Evolutionary conservation across 1,140 invertebrate species (phyloP).

Genomic region (Heliconius congener): DNA sequence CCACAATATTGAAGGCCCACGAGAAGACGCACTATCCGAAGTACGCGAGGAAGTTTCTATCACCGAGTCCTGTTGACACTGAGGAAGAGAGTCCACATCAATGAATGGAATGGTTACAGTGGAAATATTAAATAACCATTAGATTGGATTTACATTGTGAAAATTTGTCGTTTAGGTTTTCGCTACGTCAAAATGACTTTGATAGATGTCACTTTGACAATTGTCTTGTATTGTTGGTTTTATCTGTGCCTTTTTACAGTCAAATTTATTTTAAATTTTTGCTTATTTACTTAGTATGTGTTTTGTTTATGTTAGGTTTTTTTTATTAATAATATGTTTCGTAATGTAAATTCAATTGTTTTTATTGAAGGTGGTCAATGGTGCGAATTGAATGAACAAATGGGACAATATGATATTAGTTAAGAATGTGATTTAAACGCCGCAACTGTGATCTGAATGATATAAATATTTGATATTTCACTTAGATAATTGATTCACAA

Average conservation of each 20-base stretch:
- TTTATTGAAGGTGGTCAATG: slow-evolving; percentile 64
- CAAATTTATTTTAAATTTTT: not conserved
- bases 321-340: not conserved
- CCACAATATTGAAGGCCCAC: slow-evolving; percentile 94
- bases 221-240: not conserved
- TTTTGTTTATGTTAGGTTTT: not conserved
- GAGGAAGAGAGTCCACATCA: slow-evolving; percentile 90
- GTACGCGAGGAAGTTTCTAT: slow-evolving; percentile 92
- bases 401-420: slow-evolving; percentile 78
- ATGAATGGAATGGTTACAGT: slow-evolving; percentile 70
- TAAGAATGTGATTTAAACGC: slow-evolving; percentile 82
- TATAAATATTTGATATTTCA: slow-evolving; percentile 82
- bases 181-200: not conserved
- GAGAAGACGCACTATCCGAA: slow-evolving; percentile 96
- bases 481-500: slow-evolving; percentile 76
- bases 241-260: not conserved
- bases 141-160: slow-evolving; percentile 19
- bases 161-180: not conserved
- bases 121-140: slow-evolving; percentile 53
- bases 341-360: slow-evolving; percentile 25
- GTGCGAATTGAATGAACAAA: slow-evolving; percentile 69
- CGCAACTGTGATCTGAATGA: slow-evolving; percentile 83
- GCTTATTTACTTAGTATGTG: not conserved
- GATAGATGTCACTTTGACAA: not conserved
- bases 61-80: slow-evolving; percentile 91